phyloP scores from a whole-genome alignment of 2,888 invertebrate genomes.

The Chrysolina americana region DNA sequence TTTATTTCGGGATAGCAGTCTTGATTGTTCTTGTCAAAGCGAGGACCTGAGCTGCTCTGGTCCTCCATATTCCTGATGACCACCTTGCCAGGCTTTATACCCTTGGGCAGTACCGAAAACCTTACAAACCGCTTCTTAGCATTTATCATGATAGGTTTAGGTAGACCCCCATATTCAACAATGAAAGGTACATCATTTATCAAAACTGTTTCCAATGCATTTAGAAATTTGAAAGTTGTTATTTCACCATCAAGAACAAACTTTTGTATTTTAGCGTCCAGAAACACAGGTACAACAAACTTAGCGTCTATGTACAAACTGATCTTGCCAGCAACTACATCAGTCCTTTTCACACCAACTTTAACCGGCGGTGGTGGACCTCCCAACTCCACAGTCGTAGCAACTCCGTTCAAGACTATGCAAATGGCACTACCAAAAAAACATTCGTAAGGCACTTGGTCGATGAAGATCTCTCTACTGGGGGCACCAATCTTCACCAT shows the following conservation, averaged over 20 bases:
- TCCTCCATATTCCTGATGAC: constrained; percentile 84
- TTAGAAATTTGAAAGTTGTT: constrained; percentile 85
- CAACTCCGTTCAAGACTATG: constrained; percentile 84
- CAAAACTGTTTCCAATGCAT: constrained; percentile 82
- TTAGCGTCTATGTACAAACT: constrained; percentile 87
- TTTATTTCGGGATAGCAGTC: constrained; percentile 49
- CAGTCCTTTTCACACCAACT: constrained; percentile 85
- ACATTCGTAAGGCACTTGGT: constrained; percentile 91
- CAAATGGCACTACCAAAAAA: constrained; percentile 91
- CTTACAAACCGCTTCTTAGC: constrained; percentile 85
- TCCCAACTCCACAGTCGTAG: constrained; percentile 85
- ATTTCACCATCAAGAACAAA: constrained; percentile 81
- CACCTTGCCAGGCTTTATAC: constrained; percentile 80
- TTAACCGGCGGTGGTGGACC: constrained; percentile 96
- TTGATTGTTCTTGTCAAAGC: constrained; percentile 58
- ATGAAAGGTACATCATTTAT: constrained; percentile 85
- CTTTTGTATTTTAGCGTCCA: constrained; percentile 88
- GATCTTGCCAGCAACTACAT: constrained; percentile 88
- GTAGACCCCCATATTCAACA: constrained; percentile 88
- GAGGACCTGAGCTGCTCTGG: constrained; percentile 44
- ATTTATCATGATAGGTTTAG: constrained; percentile 83
- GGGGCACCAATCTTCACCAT: constrained; percentile 92
- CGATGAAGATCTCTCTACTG: constrained; percentile 91
- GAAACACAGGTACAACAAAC: constrained; percentile 83
- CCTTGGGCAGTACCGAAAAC: constrained; percentile 84